These are phyloP conservation scores for Rhyzopertha dominica DNA, from an alignment of 1,140 invertebrate genomes.

Conservation along the genomic window DNA sequence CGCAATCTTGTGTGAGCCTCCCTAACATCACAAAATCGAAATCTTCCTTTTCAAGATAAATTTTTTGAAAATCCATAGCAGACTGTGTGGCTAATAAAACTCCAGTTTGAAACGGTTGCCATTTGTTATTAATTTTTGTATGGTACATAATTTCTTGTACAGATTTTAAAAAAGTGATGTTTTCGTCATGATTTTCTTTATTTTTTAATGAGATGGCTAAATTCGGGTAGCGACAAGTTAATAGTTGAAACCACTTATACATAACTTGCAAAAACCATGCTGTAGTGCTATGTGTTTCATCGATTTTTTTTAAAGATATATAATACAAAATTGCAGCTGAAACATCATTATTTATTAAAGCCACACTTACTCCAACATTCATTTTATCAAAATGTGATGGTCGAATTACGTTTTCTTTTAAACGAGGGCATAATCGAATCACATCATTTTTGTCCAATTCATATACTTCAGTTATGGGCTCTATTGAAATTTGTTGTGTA, in stretches of 20 bases:
- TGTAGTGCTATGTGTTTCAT: slow-evolving; percentile 5
- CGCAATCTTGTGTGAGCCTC: slow-evolving; percentile 1
- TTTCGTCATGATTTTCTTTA: too few relatives aligned
- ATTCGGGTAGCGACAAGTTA: slow-evolving; percentile 5
- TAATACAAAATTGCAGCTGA: slow-evolving; percentile 5
- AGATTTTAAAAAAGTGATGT: too few relatives aligned
- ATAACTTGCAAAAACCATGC: slow-evolving; percentile 6
- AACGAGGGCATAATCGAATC: not conserved
- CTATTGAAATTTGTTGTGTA: not conserved
- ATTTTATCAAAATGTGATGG: slow-evolving; percentile 13
- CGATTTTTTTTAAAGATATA: slow-evolving; percentile 3
- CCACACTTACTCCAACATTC: slow-evolving; percentile 5
- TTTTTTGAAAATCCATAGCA: not conserved
- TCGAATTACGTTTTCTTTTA: slow-evolving; percentile 8
- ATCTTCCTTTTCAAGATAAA: not conserved
- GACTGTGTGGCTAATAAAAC: too few relatives aligned
- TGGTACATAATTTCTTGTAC: too few relatives aligned
- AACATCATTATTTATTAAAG: slow-evolving; percentile 9
- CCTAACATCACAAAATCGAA: slow-evolving; percentile 5
- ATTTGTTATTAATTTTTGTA: too few relatives aligned
- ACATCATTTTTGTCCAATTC: slow-evolving; percentile 3
- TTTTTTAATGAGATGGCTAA: slow-evolving; percentile 6
- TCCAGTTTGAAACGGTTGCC: too few relatives aligned
- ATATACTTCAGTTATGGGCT: not conserved
- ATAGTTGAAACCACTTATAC: slow-evolving; percentile 7